Conservation (phyloP, 2,888 invertebrate species). For the Syrista parreyssii region DNA sequence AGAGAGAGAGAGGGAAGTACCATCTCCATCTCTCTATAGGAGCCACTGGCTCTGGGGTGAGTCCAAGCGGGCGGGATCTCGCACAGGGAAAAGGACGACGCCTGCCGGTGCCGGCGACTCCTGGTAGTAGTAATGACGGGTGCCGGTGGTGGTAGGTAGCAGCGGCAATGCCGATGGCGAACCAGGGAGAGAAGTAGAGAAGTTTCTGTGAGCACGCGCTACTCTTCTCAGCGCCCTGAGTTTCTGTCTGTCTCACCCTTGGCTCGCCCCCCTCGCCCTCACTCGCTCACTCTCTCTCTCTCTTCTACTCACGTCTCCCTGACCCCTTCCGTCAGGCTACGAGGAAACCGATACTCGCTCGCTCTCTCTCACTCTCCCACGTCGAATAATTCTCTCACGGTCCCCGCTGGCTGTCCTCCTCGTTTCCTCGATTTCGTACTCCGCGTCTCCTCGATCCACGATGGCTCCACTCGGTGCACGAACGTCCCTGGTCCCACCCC, state of each 20-base stretch:
- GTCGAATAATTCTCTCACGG: neutral
- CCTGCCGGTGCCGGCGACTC: neutral
- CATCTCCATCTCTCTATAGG: neutral
- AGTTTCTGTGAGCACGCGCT: slow-evolving; percentile 50
- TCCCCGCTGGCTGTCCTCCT: neutral
- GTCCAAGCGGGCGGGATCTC: slow-evolving; percentile 9
- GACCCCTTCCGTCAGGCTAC: neutral
- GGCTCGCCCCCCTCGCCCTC: too few species aligned
- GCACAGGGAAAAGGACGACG: slow-evolving; percentile 14
- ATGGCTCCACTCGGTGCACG: slow-evolving; percentile 15
- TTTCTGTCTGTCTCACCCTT: slow-evolving; percentile 38
- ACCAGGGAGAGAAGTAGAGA: slow-evolving; percentile 23
- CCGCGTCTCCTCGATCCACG: neutral
- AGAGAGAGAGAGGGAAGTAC: slow-evolving; percentile 22
- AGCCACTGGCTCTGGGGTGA: slow-evolving; percentile 5
- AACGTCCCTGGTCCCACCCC: neutral
- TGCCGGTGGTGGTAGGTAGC: slow-evolving; percentile 6
- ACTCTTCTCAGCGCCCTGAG: slow-evolving; percentile 40
- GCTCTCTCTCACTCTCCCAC: slow-evolving; percentile 9
- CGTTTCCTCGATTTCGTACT: slow-evolving; percentile 29
- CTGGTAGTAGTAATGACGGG: slow-evolving; percentile 12
- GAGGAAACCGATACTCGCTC: slow-evolving; percentile 12
- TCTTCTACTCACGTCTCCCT: slow-evolving; percentile 16
- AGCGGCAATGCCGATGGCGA: slow-evolving; percentile 32
- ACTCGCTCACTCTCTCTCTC: slow-evolving; percentile 16